Evolutionary conservation across 2,888 invertebrate genomes (phyloP).

Genomic region (Ophioninae sp.): DNA sequence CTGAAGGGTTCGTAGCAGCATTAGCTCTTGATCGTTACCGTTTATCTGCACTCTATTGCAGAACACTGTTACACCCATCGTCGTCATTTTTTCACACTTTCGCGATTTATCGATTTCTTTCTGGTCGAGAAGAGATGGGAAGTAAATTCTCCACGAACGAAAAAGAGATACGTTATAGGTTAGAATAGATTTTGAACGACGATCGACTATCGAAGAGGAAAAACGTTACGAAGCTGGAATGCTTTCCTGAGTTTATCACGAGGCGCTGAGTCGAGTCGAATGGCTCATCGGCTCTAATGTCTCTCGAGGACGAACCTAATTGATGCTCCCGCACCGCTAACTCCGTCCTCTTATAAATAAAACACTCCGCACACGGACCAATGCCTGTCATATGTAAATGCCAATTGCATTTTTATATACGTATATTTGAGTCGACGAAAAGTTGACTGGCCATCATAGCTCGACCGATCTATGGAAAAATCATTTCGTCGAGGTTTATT

Average conservation of each 20-base stretch:
- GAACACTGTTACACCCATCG: conserved; percentile 79
- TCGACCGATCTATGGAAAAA: conserved; percentile 39
- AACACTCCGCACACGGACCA: conserved; percentile 55
- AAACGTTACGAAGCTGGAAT: conserved; percentile 8
- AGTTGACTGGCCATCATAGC: conserved; percentile 26
- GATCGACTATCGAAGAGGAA: not conserved
- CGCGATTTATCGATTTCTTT: not conserved
- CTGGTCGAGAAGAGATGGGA: too few species aligned
- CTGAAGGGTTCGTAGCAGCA: conserved; percentile 77
- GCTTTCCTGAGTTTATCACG: conserved; percentile 40
- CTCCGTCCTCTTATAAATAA: conserved; percentile 70
- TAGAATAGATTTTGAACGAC: not conserved
- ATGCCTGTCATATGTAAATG: conserved; percentile 53
- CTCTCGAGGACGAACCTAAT: conserved; percentile 74
- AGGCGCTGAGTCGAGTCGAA: conserved; percentile 44
- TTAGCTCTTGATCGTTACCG: conserved; percentile 75
- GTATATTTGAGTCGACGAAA: conserved; percentile 40
- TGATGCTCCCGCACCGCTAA: conserved; percentile 62
- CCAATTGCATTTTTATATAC: conserved; percentile 60
- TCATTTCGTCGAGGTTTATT: conserved; percentile 34
- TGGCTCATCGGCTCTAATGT: conserved; percentile 72
- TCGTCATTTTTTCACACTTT: conserved; percentile 71
- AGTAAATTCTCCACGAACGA: too few species aligned
- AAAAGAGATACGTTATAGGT: too few species aligned
- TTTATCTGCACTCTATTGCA: conserved; percentile 76